Evolutionary conservation across 1,140 invertebrate species (phyloP).

Genomic region (Probaryconus sp.): DNA sequence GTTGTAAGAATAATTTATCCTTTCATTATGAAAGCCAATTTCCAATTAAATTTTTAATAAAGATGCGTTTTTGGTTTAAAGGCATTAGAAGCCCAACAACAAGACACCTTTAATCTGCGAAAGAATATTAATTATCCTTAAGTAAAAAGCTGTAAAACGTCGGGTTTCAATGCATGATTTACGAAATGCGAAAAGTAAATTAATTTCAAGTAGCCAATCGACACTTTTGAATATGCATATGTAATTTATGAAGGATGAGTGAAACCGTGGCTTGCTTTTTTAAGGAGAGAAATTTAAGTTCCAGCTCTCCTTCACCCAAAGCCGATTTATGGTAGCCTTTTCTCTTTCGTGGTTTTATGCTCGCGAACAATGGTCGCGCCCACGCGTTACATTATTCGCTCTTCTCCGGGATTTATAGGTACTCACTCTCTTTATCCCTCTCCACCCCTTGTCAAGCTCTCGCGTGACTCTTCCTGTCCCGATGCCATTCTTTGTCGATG

Average conservation of each 20-base stretch:
- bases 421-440: slow-evolving; percentile 42
- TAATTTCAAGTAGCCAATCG: slow-evolving; percentile 53
- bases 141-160: slow-evolving; percentile 22
- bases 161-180: slow-evolving; percentile 34
- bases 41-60: no score
- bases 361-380: slow-evolving; percentile 73
- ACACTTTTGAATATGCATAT: slow-evolving; percentile 42
- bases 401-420: slow-evolving; percentile 62
- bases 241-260: slow-evolving; percentile 43
- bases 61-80: no score
- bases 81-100: no score
- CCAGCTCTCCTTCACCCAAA: slow-evolving; percentile 36
- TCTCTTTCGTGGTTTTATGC: slow-evolving; percentile 64
- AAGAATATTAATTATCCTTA: no score
- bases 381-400: slow-evolving; percentile 74
- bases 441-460: slow-evolving; percentile 25
- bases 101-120: slow-evolving; percentile 43
- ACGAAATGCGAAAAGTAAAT: slow-evolving; percentile 48
- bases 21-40: no score
- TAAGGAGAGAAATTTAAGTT: slow-evolving; percentile 51
- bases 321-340: slow-evolving; percentile 58
- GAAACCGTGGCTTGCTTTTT: slow-evolving; percentile 34
- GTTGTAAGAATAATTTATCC: no score
- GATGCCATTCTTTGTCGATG: slow-evolving; percentile 61
- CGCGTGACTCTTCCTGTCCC: slow-evolving; percentile 46